phyloP scores from a whole-genome alignment of 1,140 invertebrate genomes.

The Bactericera cockerelli region DNA sequence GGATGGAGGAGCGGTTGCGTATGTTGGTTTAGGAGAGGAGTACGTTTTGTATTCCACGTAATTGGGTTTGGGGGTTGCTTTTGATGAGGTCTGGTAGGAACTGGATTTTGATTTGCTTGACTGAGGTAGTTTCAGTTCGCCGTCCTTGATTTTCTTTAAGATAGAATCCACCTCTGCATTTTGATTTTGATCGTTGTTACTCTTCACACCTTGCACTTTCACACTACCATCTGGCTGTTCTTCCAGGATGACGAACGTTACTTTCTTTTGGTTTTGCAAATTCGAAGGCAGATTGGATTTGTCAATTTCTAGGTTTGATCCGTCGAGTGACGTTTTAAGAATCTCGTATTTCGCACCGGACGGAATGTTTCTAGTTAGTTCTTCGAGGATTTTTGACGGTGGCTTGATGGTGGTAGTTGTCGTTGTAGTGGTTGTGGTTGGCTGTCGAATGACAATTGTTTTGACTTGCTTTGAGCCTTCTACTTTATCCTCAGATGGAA shows the following conservation, averaged over 20 bases:
- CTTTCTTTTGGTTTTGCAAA: conserved; percentile 53
- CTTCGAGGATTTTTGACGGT: conserved; percentile 43
- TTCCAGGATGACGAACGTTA: conserved; percentile 68
- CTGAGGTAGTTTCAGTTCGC: conserved; percentile 59
- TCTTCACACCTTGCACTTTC: conserved; percentile 62
- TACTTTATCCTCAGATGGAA: conserved; percentile 10
- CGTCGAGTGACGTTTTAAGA: conserved; percentile 48
- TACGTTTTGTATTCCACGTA: conserved; percentile 16
- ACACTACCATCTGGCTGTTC: conserved; percentile 67
- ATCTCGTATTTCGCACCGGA: conserved; percentile 60
- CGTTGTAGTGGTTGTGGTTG: conserved; percentile 27
- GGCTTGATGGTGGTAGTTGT: conserved; percentile 32
- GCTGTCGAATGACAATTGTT: conserved; percentile 19
- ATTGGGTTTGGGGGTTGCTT: not conserved
- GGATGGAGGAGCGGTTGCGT: conserved; percentile 19
- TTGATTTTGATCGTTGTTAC: conserved; percentile 26
- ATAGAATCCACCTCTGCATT: conserved; percentile 54
- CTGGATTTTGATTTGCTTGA: conserved; percentile 16
- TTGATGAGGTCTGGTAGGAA: conserved; percentile 20
- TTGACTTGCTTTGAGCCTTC: conserved; percentile 19
- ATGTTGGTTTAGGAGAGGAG: conserved; percentile 11
- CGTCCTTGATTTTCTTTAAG: conserved; percentile 59
- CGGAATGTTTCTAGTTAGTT: conserved; percentile 57
- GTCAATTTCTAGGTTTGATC: not conserved
- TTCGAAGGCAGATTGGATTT: conserved; percentile 35